Evolutionary conservation across 2,113 vertebrate species (phyloP).

Genomic region (Formicarius rufipectus): DNA sequence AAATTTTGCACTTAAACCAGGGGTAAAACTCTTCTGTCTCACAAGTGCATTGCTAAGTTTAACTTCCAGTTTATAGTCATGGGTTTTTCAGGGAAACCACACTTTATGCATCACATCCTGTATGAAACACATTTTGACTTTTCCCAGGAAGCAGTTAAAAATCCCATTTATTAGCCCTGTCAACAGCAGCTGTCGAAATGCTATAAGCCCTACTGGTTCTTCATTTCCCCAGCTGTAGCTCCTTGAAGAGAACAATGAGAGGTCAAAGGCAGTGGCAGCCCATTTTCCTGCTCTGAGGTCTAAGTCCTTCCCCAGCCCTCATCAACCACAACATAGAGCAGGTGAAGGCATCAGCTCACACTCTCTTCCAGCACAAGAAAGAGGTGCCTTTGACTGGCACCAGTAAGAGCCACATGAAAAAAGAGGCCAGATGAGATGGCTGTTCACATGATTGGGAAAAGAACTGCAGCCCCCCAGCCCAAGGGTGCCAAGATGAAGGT

Average conservation of each 20-base stretch:
- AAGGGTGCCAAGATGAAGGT: not conserved
- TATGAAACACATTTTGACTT: not conserved
- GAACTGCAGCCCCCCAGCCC: not conserved
- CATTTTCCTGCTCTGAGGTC: not conserved
- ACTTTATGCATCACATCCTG: not conserved
- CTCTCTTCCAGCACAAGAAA: not conserved
- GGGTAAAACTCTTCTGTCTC: not conserved
- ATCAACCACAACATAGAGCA: not conserved
- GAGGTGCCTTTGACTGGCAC: not conserved
- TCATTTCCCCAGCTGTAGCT: slow-evolving; percentile 29
- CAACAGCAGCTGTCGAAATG: slow-evolving; percentile 3
- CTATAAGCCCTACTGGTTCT: not conserved
- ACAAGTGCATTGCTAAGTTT: not conserved
- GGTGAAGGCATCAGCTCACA: not conserved
- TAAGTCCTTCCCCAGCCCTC: not conserved
- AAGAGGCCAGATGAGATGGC: not conserved
- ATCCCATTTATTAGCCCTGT: not conserved
- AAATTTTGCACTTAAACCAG: not conserved
- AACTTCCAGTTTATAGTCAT: not conserved
- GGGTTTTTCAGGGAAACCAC: not conserved
- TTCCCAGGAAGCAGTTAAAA: slow-evolving; percentile 50
- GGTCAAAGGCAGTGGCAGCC: not conserved
- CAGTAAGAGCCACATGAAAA: not conserved
- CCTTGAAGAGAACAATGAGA: not conserved
- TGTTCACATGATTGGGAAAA: not conserved